Base-by-base conservation (phyloP, 2,113 vertebrate genomes). In the Solea solea region DNA sequence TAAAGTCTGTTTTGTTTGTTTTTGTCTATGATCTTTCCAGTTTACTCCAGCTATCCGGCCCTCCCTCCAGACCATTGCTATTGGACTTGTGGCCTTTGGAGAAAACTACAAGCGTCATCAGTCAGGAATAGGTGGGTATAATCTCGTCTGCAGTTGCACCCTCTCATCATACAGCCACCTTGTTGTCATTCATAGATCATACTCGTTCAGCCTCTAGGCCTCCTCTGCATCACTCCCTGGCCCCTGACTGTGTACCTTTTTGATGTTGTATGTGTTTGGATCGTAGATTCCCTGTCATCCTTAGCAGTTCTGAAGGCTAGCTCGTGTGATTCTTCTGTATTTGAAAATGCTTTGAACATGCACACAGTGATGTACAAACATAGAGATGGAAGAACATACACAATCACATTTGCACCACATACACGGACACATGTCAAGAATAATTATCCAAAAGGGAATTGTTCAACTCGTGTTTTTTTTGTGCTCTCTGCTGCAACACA, bases 91-190 rank as follows among this genome's bases (percentile, higher is more conserved):
- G 76, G 95, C 96, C 56, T 96, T 97, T 27, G 96, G 95, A 71
- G 96, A 97, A 62, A 96, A 97, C 89, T 97, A 97, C 90, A 95
- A 83, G 71, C 95, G 92, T 7, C 95, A 96, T 9, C 94, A 94
- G 76, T 94, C 93, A 3, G 93, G 95, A 78, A 91, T 97, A 79
- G 90, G 96, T 97, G 82, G 95, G 96, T 90, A 67, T 70, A 61
- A 25, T 71, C 62, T 60, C 51, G 45, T 73, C 48, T 66, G 28
- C 54, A 27, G 61, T 64, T 55, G 50, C 69, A 58, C 44, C 62
- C 39, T 74, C 74, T 81, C 75, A 62, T 72, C 72, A 56, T 69
- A 53, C 45, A 59, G 62, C 48, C 63, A 44, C 81, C 74, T 74
- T 41, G 51, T 88, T 88, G 55, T 66, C 84, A 87, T 88, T 87